Conservation (phyloP, 2,888 invertebrate genomes). For the Dioctria linearis region DNA sequence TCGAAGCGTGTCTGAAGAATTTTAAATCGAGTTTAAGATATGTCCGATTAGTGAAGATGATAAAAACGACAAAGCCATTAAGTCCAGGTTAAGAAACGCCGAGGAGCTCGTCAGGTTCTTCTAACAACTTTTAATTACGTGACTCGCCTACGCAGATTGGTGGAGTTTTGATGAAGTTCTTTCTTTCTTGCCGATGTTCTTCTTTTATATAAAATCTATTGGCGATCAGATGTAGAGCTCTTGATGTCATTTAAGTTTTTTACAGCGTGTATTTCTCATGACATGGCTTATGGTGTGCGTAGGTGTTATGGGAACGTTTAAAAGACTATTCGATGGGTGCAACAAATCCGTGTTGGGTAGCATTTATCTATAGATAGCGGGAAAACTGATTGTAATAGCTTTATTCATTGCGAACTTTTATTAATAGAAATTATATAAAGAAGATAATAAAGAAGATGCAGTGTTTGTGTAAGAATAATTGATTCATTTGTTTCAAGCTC, state of each 20-base stretch:
- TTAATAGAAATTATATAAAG: not conserved
- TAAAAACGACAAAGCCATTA: slow-evolving; percentile 22
- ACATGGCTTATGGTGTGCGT: slow-evolving; percentile 24
- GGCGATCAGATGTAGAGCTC: slow-evolving; percentile 5
- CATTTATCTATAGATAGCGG: slow-evolving; percentile 20
- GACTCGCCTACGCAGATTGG: slow-evolving; percentile 36
- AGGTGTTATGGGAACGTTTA: slow-evolving; percentile 15
- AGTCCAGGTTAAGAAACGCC: slow-evolving; percentile 8
- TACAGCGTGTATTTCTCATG: not conserved
- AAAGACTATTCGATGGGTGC: too few relatives aligned
- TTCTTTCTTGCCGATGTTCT: slow-evolving; percentile 10
- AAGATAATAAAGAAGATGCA: too few relatives aligned
- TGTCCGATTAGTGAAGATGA: slow-evolving; percentile 13
- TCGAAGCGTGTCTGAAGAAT: slow-evolving; percentile 22
- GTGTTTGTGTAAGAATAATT: too few relatives aligned
- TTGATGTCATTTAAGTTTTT: not conserved
- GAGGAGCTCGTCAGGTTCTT: slow-evolving; percentile 33
- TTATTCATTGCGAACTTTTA: slow-evolving; percentile 36
- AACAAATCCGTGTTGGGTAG: slow-evolving; percentile 7
- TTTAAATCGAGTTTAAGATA: slow-evolving; percentile 28
- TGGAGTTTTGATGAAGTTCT: slow-evolving; percentile 16
- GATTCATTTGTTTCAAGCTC: too few relatives aligned
- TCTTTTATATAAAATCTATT: slow-evolving; percentile 12
- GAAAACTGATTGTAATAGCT: slow-evolving; percentile 28
- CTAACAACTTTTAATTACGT: slow-evolving; percentile 43